Evolutionary conservation across 2,888 invertebrate genomes (phyloP).

Genomic region (Cataglyphis altisquamis): DNA sequence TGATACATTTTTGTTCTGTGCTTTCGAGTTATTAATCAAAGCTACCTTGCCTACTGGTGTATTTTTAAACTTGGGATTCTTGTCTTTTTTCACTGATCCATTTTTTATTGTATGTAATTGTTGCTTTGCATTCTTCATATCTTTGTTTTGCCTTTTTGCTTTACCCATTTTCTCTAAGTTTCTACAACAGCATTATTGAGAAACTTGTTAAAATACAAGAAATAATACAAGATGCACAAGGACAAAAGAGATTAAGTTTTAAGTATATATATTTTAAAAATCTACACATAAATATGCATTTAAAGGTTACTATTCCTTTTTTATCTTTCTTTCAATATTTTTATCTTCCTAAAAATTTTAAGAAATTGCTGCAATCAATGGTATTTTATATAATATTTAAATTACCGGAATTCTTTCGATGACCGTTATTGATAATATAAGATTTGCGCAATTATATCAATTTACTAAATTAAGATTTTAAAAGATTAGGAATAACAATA

Average conservation of each 20-base stretch:
- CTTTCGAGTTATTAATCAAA: conserved; percentile 62
- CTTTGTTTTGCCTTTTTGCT: conserved; percentile 2
- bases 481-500: neutral
- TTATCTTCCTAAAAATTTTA: neutral
- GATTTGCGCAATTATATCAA: neutral
- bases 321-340: neutral
- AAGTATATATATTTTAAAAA: neutral
- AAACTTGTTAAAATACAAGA: neutral
- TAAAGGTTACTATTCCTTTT: neutral
- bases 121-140: neutral
- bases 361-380: neutral
- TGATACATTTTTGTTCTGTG: neutral
- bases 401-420: neutral
- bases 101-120: conserved; percentile 24
- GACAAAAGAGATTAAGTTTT: neutral
- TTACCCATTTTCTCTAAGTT: conserved; percentile 56
- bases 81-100: conserved; percentile 63
- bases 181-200: neutral
- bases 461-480: neutral
- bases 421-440: neutral
- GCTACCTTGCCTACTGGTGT: conserved; percentile 73
- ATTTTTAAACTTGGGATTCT: conserved; percentile 74
- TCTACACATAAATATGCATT: neutral
- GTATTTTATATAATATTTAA: neutral
- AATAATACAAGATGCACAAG: neutral